phyloP scores from a whole-genome alignment of 2,113 vertebrate genomes.

The Synchiropus splendidus region DNA sequence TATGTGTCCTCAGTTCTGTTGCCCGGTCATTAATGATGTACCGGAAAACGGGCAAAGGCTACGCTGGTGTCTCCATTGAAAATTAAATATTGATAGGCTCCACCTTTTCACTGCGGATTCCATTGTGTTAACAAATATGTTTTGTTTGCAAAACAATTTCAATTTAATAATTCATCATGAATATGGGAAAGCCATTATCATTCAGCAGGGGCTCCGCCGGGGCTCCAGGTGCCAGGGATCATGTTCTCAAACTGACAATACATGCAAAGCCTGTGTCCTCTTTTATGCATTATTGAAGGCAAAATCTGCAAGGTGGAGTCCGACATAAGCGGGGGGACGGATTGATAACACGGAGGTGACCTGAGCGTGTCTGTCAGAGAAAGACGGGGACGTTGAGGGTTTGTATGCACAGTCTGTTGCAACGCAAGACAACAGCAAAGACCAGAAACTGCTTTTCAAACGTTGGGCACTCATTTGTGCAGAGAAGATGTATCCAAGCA shows the following conservation, averaged over 20 bases:
- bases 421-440: no score
- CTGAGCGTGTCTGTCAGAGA: conserved; percentile 22
- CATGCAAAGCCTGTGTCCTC: conserved; percentile 49
- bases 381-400: no score
- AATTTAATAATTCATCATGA: conserved; percentile 65
- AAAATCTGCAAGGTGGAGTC: conserved; percentile 33
- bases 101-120: conserved; percentile 56
- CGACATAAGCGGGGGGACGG: conserved; percentile 39
- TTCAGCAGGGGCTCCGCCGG: conserved; percentile 37
- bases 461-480: no score
- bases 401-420: no score
- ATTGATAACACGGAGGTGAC: conserved; percentile 45
- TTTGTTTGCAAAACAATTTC: conserved; percentile 65
- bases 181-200: conserved; percentile 47
- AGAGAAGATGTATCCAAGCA: no score
- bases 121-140: conserved; percentile 69
- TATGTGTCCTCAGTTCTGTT: no score
- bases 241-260: conserved; percentile 43
- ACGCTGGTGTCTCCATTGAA: conserved; percentile 53
- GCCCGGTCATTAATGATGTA: no score
- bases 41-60: no score
- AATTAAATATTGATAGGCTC: conserved; percentile 67
- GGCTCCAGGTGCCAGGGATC: conserved; percentile 56
- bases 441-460: no score
- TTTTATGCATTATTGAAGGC: conserved; percentile 61